Evolutionary conservation across 2,113 vertebrate genomes (phyloP).

Genomic region (Beaufortia kweichowensis): DNA sequence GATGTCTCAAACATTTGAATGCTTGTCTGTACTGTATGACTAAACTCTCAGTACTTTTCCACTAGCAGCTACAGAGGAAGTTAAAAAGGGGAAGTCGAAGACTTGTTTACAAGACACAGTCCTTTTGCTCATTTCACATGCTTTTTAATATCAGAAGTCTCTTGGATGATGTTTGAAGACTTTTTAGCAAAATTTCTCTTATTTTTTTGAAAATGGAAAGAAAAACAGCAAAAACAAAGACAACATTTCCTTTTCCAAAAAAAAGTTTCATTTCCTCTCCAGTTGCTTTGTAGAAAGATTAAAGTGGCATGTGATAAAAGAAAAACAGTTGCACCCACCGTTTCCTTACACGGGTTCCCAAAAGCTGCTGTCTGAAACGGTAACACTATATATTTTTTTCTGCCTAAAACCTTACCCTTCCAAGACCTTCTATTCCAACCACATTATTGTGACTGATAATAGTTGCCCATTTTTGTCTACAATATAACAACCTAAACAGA

Average conservation of each 20-base stretch:
- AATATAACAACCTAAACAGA: background rate
- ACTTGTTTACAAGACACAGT: slow-evolving; percentile 29
- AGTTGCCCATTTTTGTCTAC: background rate
- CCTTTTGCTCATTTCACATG: slow-evolving; percentile 8
- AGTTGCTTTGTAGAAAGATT: slow-evolving; percentile 13
- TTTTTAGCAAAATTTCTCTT: background rate
- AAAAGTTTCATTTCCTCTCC: background rate
- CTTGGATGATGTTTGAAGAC: background rate
- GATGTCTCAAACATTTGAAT: slow-evolving; percentile 5
- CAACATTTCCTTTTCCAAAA: slow-evolving; percentile 5
- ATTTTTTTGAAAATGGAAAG: background rate
- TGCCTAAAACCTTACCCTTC: no score
- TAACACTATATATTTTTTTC: background rate
- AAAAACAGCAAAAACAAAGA: background rate
- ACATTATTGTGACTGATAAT: background rate
- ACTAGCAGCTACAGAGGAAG: slow-evolving; percentile 54
- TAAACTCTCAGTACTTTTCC: slow-evolving; percentile 58
- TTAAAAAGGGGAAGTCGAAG: slow-evolving; percentile 54
- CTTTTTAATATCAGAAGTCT: background rate
- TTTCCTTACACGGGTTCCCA: slow-evolving; percentile 49
- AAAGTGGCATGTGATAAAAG: slow-evolving; percentile 46
- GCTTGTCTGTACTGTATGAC: slow-evolving; percentile 28
- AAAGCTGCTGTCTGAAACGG: background rate
- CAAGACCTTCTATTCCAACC: no score
- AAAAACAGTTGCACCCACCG: slow-evolving; percentile 43